Evolutionary conservation across 2,888 invertebrate genomes (phyloP).

Genomic region (Thymelicus sylvestris): DNA sequence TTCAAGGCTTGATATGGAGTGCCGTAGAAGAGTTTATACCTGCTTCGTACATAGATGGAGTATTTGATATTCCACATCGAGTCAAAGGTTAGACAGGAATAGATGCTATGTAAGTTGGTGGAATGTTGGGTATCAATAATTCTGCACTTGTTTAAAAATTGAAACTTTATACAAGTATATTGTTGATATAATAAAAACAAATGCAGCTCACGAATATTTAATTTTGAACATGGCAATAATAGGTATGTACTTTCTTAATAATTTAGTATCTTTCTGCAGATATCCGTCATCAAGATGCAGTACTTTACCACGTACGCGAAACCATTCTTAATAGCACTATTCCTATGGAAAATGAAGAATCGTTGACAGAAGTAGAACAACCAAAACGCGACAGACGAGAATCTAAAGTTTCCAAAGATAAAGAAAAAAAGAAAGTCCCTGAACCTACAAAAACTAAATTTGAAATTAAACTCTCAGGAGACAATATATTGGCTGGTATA

Average conservation of each 20-base stretch:
- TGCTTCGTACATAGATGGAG: constrained; percentile 58
- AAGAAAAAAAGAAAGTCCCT: constrained; percentile 51
- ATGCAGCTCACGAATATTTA: too few species aligned
- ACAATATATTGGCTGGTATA: constrained; percentile 66
- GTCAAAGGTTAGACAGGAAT: constrained; percentile 57
- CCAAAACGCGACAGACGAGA: constrained; percentile 45
- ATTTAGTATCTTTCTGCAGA: constrained; percentile 52
- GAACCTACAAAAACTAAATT: constrained; percentile 54
- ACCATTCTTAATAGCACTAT: constrained; percentile 48
- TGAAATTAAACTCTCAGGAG: constrained; percentile 61
- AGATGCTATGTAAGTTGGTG: too few species aligned
- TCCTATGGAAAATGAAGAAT: constrained; percentile 37
- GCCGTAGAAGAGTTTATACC: constrained; percentile 59
- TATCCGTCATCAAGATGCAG: constrained; percentile 68
- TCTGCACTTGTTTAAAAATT: too few species aligned
- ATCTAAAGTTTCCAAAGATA: constrained; percentile 48
- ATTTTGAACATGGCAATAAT: too few species aligned
- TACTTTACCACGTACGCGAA: constrained; percentile 59
- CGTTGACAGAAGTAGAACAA: constrained; percentile 40
- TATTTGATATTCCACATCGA: constrained; percentile 60
- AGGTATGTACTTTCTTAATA: too few species aligned
- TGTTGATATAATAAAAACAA: too few species aligned
- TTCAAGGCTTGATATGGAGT: constrained; percentile 62
- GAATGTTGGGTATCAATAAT: too few species aligned
- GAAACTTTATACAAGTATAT: too few species aligned